Evolutionary conservation across 2,113 vertebrate genomes (phyloP).

Genomic region (Onychostruthus taczanowskii): DNA sequence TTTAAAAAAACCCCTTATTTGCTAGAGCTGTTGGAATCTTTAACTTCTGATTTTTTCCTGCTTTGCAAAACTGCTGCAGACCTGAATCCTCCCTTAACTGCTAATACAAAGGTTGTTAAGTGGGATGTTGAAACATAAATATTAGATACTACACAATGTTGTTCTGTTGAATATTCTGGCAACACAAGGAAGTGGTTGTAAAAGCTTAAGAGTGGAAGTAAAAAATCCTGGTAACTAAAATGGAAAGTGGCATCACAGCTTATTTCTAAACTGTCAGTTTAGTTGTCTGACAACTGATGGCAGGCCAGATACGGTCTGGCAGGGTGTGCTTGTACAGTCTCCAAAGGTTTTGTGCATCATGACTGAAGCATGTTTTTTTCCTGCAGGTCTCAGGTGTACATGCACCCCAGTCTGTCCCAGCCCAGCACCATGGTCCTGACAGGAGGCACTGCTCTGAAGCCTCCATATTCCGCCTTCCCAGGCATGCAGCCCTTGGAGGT

Average conservation of each 20-base stretch:
- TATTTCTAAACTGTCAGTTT: background rate
- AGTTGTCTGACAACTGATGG: background rate
- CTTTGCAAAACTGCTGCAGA: background rate
- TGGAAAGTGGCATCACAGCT: background rate
- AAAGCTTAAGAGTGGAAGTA: background rate
- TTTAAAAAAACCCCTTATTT: background rate
- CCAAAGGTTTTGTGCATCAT: background rate
- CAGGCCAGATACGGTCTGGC: background rate
- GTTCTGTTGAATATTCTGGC: background rate
- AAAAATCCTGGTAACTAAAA: background rate
- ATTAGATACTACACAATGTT: background rate
- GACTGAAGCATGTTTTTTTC: background rate
- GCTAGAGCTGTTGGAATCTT: background rate
- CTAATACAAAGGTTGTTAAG: background rate
- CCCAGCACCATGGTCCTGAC: conserved; percentile 95
- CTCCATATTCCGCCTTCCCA: conserved; percentile 91
- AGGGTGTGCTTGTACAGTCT: background rate
- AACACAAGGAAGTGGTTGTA: background rate
- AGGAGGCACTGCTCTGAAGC: conserved; percentile 89
- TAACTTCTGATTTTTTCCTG: background rate
- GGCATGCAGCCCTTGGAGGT: conserved; percentile 96
- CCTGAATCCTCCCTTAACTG: background rate
- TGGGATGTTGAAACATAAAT: background rate
- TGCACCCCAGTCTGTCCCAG: conserved; percentile 97
- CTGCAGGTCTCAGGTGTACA: conserved; percentile 94